phyloP scores from a whole-genome alignment of 2,113 vertebrate species.

The Gnathonemus longibarbis region DNA sequence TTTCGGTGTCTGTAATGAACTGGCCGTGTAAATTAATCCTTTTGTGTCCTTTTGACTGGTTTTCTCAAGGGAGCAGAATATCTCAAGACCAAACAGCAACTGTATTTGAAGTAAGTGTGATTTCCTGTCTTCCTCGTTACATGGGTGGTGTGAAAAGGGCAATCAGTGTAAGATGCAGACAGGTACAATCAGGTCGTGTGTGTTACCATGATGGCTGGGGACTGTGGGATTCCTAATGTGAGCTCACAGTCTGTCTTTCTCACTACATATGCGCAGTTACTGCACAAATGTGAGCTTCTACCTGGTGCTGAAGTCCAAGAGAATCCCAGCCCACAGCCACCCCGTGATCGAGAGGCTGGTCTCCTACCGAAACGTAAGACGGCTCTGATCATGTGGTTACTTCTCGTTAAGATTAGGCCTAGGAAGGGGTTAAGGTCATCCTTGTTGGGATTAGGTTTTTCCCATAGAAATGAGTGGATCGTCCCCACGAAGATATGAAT shows the following conservation, averaged over 20 bases:
- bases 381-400: not conserved
- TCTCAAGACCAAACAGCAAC: conserved; percentile 79
- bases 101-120: conserved; percentile 78
- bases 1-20: not conserved
- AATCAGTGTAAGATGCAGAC: not conserved
- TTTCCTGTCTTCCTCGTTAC: not conserved
- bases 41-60: not conserved
- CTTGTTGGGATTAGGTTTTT: too few species aligned
- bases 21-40: not conserved
- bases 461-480: too few species aligned
- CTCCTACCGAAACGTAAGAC: conserved; percentile 74
- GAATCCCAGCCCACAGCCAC: conserved; percentile 76
- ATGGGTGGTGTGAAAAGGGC: not conserved
- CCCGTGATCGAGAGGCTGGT: conserved; percentile 87
- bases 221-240: not conserved
- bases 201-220: not conserved
- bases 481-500: too few species aligned
- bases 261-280: conserved; percentile 56
- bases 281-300: conserved; percentile 96
- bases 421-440: too few species aligned
- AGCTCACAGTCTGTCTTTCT: not conserved
- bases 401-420: not conserved
- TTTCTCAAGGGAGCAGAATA: conserved; percentile 69
- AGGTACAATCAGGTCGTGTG: not conserved
- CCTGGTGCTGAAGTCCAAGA: conserved; percentile 80